Conservation (phyloP, 2,888 invertebrate genomes). For the Adela reaumurella region DNA sequence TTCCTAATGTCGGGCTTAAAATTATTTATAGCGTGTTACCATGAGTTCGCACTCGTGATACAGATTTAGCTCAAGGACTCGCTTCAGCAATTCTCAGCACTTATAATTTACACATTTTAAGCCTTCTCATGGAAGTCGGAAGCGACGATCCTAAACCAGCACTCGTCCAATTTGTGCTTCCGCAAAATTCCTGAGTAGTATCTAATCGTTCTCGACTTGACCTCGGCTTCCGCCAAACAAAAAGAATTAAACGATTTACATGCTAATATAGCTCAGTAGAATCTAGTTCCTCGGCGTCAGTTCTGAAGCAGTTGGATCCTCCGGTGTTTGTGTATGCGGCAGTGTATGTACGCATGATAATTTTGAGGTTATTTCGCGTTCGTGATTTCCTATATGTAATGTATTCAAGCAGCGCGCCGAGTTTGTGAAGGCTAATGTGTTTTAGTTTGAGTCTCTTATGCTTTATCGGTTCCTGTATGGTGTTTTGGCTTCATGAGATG, state of each 20-base stretch:
- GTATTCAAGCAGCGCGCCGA: slow-evolving; percentile 32
- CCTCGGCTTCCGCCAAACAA: background rate
- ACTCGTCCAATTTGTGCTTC: no score
- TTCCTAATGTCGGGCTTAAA: background rate
- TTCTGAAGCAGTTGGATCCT: no score
- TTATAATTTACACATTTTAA: no score
- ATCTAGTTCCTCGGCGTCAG: background rate
- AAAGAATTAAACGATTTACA: background rate
- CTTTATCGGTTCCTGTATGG: no score
- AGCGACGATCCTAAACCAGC: no score
- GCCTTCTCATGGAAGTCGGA: no score
- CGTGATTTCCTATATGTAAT: slow-evolving; percentile 53
- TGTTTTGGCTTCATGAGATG: no score
- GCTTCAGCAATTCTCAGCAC: background rate
- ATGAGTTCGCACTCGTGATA: no score
- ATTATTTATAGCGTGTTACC: background rate
- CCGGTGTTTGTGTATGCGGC: background rate
- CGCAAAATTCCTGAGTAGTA: background rate
- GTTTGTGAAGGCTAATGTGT: no score
- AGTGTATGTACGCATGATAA: background rate
- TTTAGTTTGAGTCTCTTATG: no score
- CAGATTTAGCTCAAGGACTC: background rate
- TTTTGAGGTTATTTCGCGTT: slow-evolving; percentile 8
- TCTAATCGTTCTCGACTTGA: background rate
- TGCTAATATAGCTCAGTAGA: background rate